Base-by-base conservation (phyloP, 2,888 invertebrate genomes). In the Papilio protenor region DNA sequence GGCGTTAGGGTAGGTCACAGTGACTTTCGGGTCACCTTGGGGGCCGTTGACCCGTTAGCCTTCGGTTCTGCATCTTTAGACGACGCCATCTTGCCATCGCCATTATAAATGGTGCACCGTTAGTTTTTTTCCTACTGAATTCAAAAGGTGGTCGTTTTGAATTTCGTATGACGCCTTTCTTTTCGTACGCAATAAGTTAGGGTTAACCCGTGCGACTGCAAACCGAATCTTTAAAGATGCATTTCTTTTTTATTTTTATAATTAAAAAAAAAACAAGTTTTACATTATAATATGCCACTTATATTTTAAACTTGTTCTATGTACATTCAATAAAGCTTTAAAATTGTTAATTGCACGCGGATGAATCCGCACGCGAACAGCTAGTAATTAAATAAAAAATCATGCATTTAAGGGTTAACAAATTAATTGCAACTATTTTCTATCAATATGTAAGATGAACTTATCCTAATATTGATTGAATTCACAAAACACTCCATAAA, bases 1-100 rank as follows among this genome's bases (percentile, higher is more conserved):
- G 80, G 80, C 82, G 83, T 85, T 85, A 87, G 89, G 92, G 88
- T 90, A 93, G 93, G 93, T 93, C 93, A 88, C 82, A 84, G 83
- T 89, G 92, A 91, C 92, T 85, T 86, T 86, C 16, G 80, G 87
- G 91, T 92, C 92, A 93, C 93, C 93, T 93, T 92, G 86, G n/a
- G 76, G 91, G 88, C 77, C 90, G 81, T 82, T 90, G 92, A 92
- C 88, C 91, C 81, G 80, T 80, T 82, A 80, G 82, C 84, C 82
- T 84, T 83, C 83, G 80, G 71, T 66, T 75, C 77, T 80, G 78
- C 80, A 81, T 81, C 75, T 70, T 75, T 76, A 27, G 40, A 45
- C 57, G 72, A 57, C 47, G 64, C 72, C 72, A 52, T 75, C 64
- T 75, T 73, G n/a, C n/a, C 14, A 16, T 23, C 10, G 57, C 49